These are phyloP conservation scores for Anisognathus igniventris DNA, from an alignment of 2,797 vertebrate genomes.

Conservation along the genomic window DNA sequence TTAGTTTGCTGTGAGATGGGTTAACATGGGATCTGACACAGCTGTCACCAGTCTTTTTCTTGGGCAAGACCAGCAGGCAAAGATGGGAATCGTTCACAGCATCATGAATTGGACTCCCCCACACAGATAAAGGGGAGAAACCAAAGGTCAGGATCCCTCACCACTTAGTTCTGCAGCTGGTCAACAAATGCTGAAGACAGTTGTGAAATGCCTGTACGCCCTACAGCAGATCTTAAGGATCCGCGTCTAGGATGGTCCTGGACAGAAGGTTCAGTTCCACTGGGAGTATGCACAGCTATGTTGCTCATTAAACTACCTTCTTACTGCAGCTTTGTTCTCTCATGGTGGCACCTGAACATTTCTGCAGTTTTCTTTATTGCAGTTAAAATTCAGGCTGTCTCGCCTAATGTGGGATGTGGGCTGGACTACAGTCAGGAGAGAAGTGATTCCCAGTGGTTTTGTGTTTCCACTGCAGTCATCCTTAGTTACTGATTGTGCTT, in stretches of 20 bases:
- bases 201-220: rapidly evolving
- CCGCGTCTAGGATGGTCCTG: neutral
- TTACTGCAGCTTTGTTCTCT: neutral
- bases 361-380: neutral
- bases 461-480: neutral
- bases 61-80: neutral
- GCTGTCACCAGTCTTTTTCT: neutral
- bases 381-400: neutral
- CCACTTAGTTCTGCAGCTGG: neutral
- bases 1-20: neutral
- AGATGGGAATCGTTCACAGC: neutral
- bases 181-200: neutral
- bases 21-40: neutral
- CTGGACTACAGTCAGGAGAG: neutral
- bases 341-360: neutral
- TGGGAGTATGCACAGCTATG: rapidly evolving
- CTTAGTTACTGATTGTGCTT: neutral
- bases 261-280: neutral
- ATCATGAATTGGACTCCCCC: neutral
- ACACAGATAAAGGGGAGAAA: neutral
- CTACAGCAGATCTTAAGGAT: neutral
- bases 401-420: neutral
- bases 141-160: neutral
- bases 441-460: neutral
- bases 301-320: neutral